Conservation (phyloP, 2,888 invertebrate species). For the Cacoxenus indagator region DNA sequence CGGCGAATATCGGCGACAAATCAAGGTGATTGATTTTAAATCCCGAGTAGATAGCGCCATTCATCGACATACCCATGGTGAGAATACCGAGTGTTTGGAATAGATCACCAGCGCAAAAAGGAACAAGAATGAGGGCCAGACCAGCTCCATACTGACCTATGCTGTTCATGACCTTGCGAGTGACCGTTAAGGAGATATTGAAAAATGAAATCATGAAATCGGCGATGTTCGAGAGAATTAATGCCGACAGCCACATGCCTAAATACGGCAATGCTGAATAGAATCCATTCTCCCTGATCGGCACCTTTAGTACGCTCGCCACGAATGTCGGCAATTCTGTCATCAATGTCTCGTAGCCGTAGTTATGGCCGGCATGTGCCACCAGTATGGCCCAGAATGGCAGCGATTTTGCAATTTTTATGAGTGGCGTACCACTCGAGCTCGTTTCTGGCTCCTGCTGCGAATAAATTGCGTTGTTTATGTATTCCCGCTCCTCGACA, state of each 20-base stretch:
- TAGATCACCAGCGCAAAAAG: conserved; percentile 85
- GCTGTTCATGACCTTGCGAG: conserved; percentile 85
- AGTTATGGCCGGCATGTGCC: conserved; percentile 90
- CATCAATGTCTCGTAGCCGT: conserved; percentile 90
- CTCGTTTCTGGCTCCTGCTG: background rate
- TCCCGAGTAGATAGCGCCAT: conserved; percentile 83
- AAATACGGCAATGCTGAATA: conserved; percentile 87
- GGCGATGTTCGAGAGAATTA: conserved; percentile 83
- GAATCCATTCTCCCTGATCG: conserved; percentile 83
- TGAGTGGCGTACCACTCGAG: conserved; percentile 83
- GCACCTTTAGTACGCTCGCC: conserved; percentile 86
- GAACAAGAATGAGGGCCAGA: conserved; percentile 81
- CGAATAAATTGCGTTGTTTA: background rate
- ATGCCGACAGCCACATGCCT: conserved; percentile 90
- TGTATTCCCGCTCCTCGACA: background rate
- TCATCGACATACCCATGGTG: conserved; percentile 85
- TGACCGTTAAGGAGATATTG: conserved; percentile 79
- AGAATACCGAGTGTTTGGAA: conserved; percentile 81
- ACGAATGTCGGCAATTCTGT: conserved; percentile 89
- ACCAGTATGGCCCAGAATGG: conserved; percentile 90
- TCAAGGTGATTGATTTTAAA: conserved; percentile 89
- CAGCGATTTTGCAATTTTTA: conserved; percentile 78
- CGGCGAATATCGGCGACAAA: conserved; percentile 88
- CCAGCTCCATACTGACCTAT: conserved; percentile 84
- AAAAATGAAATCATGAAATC: conserved; percentile 85